phyloP scores from a whole-genome alignment of 2,797 vertebrate species.

The Cichlasoma orientale region DNA sequence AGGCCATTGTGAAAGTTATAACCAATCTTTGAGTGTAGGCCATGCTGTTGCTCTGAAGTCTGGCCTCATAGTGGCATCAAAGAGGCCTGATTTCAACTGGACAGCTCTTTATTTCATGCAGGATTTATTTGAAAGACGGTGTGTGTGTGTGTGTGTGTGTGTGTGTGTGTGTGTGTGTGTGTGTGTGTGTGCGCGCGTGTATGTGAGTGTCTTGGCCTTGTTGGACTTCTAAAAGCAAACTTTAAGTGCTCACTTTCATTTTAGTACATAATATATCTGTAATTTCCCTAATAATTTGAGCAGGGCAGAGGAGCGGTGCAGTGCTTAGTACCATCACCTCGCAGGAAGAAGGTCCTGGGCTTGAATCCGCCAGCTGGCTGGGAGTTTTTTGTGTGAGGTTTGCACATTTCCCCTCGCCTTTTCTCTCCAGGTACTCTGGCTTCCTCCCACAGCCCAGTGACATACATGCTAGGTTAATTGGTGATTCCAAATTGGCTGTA shows the following conservation, averaged over 20 bases:
- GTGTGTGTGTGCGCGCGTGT: not conserved
- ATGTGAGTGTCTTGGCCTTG: not conserved
- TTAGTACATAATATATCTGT: not conserved
- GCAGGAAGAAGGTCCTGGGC: too few species aligned
- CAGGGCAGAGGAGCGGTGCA: not conserved
- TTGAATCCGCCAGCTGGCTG: too few species aligned
- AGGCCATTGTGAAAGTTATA: conserved; percentile 52
- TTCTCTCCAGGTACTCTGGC: not conserved
- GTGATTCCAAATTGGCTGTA: not conserved
- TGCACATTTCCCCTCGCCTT: not conserved
- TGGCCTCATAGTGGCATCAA: conserved; percentile 4
- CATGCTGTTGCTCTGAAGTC: conserved; percentile 1
- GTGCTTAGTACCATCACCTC: not conserved
- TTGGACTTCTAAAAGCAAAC: not conserved
- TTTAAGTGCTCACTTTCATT: not conserved
- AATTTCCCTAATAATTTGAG: not conserved
- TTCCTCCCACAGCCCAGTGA: not conserved
- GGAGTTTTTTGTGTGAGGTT: not conserved
- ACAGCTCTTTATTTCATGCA: not conserved
- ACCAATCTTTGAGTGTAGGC: conserved; percentile 12
- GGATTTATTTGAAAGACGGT: not conserved
- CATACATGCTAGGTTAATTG: not conserved
- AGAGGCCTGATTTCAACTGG: not conserved
- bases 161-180: too few species aligned
- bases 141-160: too few species aligned